Percentiles rank a stretch among this genome's conserved stretches.
phyloP scores from a whole-genome alignment of 2,888 invertebrate species.

The Hybos culiciformis region DNA sequence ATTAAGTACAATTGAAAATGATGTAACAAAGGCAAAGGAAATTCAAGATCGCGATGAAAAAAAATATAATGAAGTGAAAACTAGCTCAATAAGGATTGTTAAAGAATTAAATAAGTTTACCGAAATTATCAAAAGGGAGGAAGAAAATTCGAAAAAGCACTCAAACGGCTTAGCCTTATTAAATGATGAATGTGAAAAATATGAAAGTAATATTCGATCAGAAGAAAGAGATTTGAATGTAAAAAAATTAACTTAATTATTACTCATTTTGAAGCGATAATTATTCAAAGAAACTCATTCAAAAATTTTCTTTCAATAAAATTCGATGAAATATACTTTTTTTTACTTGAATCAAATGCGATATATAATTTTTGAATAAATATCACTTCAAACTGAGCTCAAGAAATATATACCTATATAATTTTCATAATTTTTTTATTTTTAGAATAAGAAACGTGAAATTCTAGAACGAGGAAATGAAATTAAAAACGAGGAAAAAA shows the following conservation, averaged over 20 bases:
- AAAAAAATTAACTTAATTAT: conserved; percentile 3
- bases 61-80: conserved; percentile 16
- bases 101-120: conserved; percentile 15
- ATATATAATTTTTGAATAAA: neutral
- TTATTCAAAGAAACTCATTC: no score
- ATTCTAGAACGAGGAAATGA: conserved; percentile 21
- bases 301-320: no score
- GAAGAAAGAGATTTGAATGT: conserved; percentile 23
- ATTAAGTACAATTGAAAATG: conserved; percentile 37
- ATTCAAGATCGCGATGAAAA: conserved; percentile 14
- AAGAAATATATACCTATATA: neutral
- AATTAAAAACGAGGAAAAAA: conserved; percentile 26
- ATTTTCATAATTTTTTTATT: neutral
- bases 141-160: neutral
- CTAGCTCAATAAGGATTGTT: conserved; percentile 17
- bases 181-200: conserved; percentile 30
- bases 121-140: conserved; percentile 15
- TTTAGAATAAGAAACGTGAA: conserved; percentile 22
- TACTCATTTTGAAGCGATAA: no score
- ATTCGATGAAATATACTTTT: no score
- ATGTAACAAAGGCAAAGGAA: conserved; percentile 31
- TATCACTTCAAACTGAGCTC: no score
- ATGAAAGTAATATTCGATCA: conserved; percentile 32
- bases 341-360: no score
- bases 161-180: conserved; percentile 26